These are phyloP conservation scores for Xenopus tropicalis DNA, from an alignment of 2,113 vertebrate species.

Conservation along the genomic window UCB_Xtro_10.0 CM004448.2:80356501-80357000, in stretches of 20 bases:
- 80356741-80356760: conserved; percentile 19
- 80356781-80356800: conserved; percentile 13
- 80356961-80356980: conserved; percentile 38
- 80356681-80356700: conserved; percentile 7
- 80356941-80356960: conserved; percentile 38
- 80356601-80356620: background rate
- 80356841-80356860: conserved; percentile 27
- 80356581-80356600: background rate
- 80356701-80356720: conserved; percentile 11
- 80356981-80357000: conserved; percentile 32
- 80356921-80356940: conserved; percentile 36
- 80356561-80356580: background rate
- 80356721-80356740: conserved; percentile 15
- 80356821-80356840: conserved; percentile 25
- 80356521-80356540: conserved; percentile 97
- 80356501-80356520: conserved; percentile 93
- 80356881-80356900: conserved; percentile 39
- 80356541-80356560: conserved; percentile 85
- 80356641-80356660: background rate
- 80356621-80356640: background rate
- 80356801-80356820: conserved; percentile 31
- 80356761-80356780: conserved; percentile 27
- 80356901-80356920: conserved; percentile 33
- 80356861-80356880: conserved; percentile 40
- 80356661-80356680: background rate